Evolutionary conservation across 2,797 vertebrate species (phyloP).

Genomic region (Cirrhinus mrigala): DNA sequence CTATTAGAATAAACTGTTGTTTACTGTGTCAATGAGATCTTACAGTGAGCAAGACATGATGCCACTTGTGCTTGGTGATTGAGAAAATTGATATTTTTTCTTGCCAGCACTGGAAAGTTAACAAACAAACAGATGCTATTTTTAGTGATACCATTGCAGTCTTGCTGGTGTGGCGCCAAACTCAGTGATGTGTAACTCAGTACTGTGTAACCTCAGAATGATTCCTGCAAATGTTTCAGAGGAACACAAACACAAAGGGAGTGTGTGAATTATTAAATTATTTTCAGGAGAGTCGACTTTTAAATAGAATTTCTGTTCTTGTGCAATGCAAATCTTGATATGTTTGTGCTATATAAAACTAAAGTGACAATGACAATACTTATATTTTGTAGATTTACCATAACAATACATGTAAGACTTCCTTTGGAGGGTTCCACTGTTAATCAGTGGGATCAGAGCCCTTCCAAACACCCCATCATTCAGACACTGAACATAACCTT

Average conservation of each 20-base stretch:
- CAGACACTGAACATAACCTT: not conserved
- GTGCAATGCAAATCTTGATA: not conserved
- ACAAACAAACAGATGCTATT: slow-evolving; percentile 59
- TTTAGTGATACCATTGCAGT: slow-evolving; percentile 57
- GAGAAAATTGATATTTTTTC: slow-evolving; percentile 39
- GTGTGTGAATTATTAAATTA: not conserved
- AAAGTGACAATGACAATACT: not conserved
- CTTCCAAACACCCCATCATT: not conserved
- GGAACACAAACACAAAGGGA: slow-evolving; percentile 13
- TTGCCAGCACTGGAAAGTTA: slow-evolving; percentile 53
- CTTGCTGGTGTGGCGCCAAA: slow-evolving; percentile 48
- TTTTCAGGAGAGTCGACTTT: not conserved
- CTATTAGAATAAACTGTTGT: slow-evolving; percentile 16
- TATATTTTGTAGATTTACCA: not conserved
- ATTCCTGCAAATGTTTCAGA: not conserved
- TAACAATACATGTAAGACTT: not conserved
- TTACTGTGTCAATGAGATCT: slow-evolving; percentile 44
- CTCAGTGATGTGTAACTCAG: slow-evolving; percentile 13
- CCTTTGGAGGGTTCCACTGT: not conserved
- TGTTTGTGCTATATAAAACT: not conserved
- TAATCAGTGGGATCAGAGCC: not conserved
- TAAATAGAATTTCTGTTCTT: not conserved
- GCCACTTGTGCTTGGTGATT: slow-evolving; percentile 23
- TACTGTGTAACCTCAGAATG: slow-evolving; percentile 1
- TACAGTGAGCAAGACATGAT: slow-evolving; percentile 6